These are phyloP conservation scores for Varanus salvator DNA, from an alignment of 2,113 vertebrate genomes.

Conservation along the genomic window DNA sequence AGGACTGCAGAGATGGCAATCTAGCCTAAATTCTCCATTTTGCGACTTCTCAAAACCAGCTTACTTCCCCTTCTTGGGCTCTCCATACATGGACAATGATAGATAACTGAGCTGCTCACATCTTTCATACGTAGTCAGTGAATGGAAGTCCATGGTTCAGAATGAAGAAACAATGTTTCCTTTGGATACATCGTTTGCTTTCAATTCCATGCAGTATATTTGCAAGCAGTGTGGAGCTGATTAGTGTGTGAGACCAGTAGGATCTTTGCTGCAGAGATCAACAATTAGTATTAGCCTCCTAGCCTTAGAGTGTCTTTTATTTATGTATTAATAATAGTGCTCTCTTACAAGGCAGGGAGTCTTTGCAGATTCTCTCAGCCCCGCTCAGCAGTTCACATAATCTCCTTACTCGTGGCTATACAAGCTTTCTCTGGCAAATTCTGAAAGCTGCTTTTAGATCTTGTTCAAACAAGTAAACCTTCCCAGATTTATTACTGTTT, in stretches of 20 bases:
- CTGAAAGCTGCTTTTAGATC: constrained; percentile 75
- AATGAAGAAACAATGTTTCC: not conserved
- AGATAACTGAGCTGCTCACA: not conserved
- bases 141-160: not conserved
- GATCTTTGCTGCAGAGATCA: not conserved
- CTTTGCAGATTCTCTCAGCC: constrained; percentile 41
- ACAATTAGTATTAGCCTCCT: constrained; percentile 22
- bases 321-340: constrained; percentile 47
- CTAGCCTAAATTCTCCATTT: not conserved
- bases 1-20: not conserved
- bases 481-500: constrained; percentile 69
- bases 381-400: constrained; percentile 72
- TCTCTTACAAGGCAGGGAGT: constrained; percentile 43
- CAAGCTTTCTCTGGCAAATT: constrained; percentile 71
- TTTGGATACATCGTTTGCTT: not conserved
- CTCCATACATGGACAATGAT: not conserved
- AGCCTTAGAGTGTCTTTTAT: constrained; percentile 38
- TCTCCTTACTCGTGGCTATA: constrained; percentile 76
- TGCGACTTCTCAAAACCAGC: not conserved
- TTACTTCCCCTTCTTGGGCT: not conserved
- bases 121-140: not conserved
- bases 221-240: constrained; percentile 16
- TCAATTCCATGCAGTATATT: not conserved
- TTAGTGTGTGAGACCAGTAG: not conserved
- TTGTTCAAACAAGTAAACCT: constrained; percentile 69